Conservation (phyloP, 1,140 invertebrate species). For the Heliconius hermathena region DNA sequence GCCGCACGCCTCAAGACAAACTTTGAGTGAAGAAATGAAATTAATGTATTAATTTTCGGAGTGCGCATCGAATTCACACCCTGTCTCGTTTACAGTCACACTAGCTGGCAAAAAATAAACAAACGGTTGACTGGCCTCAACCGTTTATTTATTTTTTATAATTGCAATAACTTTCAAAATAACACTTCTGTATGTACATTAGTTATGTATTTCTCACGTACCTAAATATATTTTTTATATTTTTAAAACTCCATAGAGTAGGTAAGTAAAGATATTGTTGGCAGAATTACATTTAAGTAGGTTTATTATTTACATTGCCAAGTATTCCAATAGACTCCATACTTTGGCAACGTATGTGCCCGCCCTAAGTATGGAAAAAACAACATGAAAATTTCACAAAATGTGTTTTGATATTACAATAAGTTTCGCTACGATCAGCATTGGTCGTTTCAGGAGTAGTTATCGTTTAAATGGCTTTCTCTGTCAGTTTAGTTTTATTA, state of each 20-base stretch:
- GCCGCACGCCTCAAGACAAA: too few relatives aligned
- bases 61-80: too few relatives aligned
- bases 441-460: conserved; percentile 17
- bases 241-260: not conserved
- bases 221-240: not conserved
- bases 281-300: not conserved
- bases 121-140: too few relatives aligned
- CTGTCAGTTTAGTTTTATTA: conserved; percentile 17
- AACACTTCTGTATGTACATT: too few relatives aligned
- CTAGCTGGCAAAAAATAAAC: too few relatives aligned
- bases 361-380: conserved; percentile 18
- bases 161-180: too few relatives aligned
- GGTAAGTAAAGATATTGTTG: not conserved
- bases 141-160: too few relatives aligned
- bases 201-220: not conserved
- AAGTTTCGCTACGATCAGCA: conserved; percentile 23
- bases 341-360: not conserved
- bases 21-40: too few relatives aligned
- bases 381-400: conserved; percentile 29
- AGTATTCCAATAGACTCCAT: not conserved
- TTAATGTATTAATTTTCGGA: too few relatives aligned
- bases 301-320: conserved; percentile 8
- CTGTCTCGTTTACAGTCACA: too few relatives aligned
- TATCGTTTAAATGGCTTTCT: conserved; percentile 15
- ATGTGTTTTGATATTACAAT: conserved; percentile 37